Evolutionary conservation across 2,113 vertebrate species (phyloP).

Genomic region (Platysteira castanea): DNA sequence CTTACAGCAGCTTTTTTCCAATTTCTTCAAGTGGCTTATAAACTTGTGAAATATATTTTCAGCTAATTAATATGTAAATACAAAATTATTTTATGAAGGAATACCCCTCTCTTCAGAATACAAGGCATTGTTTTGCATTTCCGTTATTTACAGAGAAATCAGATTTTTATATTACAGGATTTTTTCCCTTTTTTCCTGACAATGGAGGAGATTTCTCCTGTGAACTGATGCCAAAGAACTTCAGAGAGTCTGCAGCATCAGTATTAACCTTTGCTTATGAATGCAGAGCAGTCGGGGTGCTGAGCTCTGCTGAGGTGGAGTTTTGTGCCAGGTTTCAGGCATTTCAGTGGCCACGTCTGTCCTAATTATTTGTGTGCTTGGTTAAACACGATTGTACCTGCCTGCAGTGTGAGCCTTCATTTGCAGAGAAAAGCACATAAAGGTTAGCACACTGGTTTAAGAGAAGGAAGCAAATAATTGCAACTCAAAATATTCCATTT

Average conservation of each 20-base stretch:
- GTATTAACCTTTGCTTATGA: background rate
- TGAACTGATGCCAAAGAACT: background rate
- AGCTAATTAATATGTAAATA: background rate
- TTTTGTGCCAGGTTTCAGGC: background rate
- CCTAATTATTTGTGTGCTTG: background rate
- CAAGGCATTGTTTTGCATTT: background rate
- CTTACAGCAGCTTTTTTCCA: background rate
- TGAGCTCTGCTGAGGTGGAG: background rate
- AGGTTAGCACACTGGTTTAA: background rate
- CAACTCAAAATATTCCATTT: background rate
- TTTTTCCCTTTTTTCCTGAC: background rate
- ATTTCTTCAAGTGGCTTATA: background rate
- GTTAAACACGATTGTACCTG: fast-evolving
- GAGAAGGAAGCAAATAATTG: background rate
- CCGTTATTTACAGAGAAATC: background rate
- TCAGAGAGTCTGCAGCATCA: background rate
- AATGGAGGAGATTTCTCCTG: background rate
- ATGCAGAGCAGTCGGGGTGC: background rate
- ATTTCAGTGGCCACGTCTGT: background rate
- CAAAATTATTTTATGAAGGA: background rate
- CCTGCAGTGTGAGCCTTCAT: background rate
- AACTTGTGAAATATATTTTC: background rate
- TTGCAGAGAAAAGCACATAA: background rate
- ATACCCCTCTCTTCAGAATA: background rate
- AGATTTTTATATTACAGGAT: background rate